Base-by-base conservation (phyloP, 1,140 invertebrate species). In the Caenorhabditis tropicalis region DNA sequence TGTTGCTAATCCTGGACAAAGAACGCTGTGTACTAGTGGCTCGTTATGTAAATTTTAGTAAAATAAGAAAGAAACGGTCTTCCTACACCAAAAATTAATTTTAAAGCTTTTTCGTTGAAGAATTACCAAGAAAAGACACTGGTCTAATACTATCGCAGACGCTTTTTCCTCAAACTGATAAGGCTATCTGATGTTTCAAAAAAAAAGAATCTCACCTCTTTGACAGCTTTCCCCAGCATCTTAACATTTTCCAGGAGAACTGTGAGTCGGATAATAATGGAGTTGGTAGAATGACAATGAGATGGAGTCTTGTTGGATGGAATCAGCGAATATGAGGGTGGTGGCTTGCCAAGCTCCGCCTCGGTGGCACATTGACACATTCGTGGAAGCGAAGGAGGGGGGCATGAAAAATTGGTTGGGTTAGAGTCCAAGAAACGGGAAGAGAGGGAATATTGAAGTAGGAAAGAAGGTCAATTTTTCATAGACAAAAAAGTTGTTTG, bases 331-430 rank as follows among this genome's bases (percentile, higher is more conserved):
- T 74, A 43, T 15, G 65, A 74, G 16, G 65, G 65, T 74, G 65
- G 65, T 24, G 65, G 65, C 65, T 74, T 36, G 36, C 33, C 65
- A 31, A 74, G 65, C 65, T 74, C 65, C 65, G 65, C 65, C 65
- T 31, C 43, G 2, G 9, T 74, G 33, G 36, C 65, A 39, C 65
- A 43, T 74, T 74, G 65, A 43, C 65, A 74, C 65, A 74, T 65
- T 65, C 31, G 29, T 65, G 53, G 53, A 43, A n/a, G 43, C 1
- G 1, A 9, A 12, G 43, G 43, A 46, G 43, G 10, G 33, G 65
- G 65, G 43, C 65, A 74, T 74, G 65, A 74, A 74, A 74, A 74
- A 43, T 74, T 74, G 65, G 65, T 43, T 74, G 33, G 53, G 24
- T 27, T 29, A 29, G 53, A 56, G 24, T 19, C 48, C 15, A 51